Base-by-base conservation (phyloP, 2,797 vertebrate species). In the Peromyscus aztecus region DNA sequence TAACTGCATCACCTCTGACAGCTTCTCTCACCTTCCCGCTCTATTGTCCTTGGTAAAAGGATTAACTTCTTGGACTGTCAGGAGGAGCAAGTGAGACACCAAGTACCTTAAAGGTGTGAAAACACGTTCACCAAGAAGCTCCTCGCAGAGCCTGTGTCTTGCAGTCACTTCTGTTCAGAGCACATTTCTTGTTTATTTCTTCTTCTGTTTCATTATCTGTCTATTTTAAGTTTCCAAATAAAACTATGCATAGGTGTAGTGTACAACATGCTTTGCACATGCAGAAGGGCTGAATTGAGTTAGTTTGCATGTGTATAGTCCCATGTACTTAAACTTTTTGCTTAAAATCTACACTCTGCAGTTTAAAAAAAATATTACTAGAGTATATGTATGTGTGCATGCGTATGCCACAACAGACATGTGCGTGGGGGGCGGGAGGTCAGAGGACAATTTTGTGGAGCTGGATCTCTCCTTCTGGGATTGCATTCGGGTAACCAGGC, bases 101-200 rank as follows among this genome's bases (percentile, higher is more conserved):
- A 87, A 85, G 84, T 59, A 40, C 92, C 75, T 92, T 83, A n/a
- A 82, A 96, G 65, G 90, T 95, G 94, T 88, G 93, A 90, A 96
- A 87, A 96, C 87, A 65, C 80, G 87, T 80, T 65, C 59, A 29
- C 6, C 55, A 55, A 81, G 55, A 87, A 77, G 71, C 55, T 89
- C 57, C 89, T 94, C 76, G 3, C n/a, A 2, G 76, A 78, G 59
- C 27, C 83, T 34, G 8, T 24, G 57, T n/a, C 81, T 43, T 49
- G 49, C 0, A 3, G 37, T n/a, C 75, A 27, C 65, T 83, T 75
- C 67, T 94, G 31, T 83, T 93, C 52, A 14, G 63, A 85, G 77
- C 29, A 14, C 17, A 19, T 91, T 81, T 89, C 90, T 89, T 69
- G 21, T 16, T 80, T 92, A 52, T n/a, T 85, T 91, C 31, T 87